Percentiles rank a stretch among this genome's conserved stretches.
phyloP scores from a whole-genome alignment of 2,888 invertebrate genomes.

The Ennomos quercinarius region DNA sequence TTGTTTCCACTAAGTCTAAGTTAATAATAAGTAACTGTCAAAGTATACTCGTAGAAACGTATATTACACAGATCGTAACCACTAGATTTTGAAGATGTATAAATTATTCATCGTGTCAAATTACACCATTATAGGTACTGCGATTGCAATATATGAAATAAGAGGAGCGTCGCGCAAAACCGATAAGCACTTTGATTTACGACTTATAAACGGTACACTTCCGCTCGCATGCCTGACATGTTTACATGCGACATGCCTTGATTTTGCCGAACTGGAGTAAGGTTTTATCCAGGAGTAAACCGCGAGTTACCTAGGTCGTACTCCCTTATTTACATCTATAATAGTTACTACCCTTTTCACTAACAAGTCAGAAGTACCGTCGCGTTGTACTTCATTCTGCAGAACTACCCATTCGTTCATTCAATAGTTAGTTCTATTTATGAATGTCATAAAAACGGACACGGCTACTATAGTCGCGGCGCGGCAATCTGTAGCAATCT shows the following conservation, averaged over 20 bases:
- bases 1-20: no score
- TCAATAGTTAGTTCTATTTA: constrained; percentile 65
- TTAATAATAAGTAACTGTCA: no score
- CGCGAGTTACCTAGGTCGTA: no score
- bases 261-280: constrained; percentile 20
- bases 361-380: constrained; percentile 39
- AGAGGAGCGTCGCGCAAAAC: constrained; percentile 57
- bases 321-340: no score
- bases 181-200: constrained; percentile 80
- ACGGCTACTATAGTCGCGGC: constrained; percentile 44
- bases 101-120: constrained; percentile 2
- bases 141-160: constrained; percentile 40
- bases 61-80: no score
- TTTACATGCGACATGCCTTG: constrained; percentile 31
- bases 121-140: constrained; percentile 7
- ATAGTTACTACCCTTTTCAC: background rate
- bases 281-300: constrained; percentile 8
- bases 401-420: constrained; percentile 47
- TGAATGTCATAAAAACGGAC: constrained; percentile 60
- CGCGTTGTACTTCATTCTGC: constrained; percentile 42
- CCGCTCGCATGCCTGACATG: constrained; percentile 59
- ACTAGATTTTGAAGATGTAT: no score
- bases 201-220: constrained; percentile 76
- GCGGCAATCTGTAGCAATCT: constrained; percentile 41
- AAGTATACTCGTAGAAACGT: no score